Evolutionary conservation across 2,888 invertebrate species (phyloP), one percentile per base, ranked within the genome.

Genomic region (Phania funesta): DNA sequence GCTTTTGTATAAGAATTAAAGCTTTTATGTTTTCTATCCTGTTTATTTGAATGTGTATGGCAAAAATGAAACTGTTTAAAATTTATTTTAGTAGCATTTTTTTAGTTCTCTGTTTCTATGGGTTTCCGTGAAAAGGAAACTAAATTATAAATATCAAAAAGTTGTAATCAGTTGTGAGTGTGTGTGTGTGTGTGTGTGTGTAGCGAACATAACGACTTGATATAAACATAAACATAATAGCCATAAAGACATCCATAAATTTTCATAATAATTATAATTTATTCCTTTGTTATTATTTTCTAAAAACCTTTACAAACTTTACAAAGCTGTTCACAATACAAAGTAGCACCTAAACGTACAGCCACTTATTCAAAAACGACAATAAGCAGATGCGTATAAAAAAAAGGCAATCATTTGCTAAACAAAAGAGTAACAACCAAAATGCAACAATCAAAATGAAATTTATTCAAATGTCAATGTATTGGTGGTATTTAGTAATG

Each of bases 201-300:
- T n/a, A n/a, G n/a, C n/a, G n/a, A 35, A 9, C 9, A 35, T 35
- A 3, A 9, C 35, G 1, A 11, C 9, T 35, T 9, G 9, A 11
- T 11, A 35, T 35, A 35, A 35, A 35, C 11, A 26, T 26, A 26
- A 6, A 5, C 4, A 26, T 26, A 3, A 6, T 26, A 3, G 3
- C 26, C 3, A 5, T 41, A 13, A 50, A 50, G 70, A 70, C 75
- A 67, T 44, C 67, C 44, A 73, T 67, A 67, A 81, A 75, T 65
- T 65, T 52, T 71, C 65, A 46, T 60, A 54, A 81, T 54, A 81
- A 81, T 75, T 80, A 50, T 76, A 67, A 48, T 76, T 73, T 50
- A 70, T 24, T 73, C 56, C 3, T 74, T 56, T 80, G 32, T 29
- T 70, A 16, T 18, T 13, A 38, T 29, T 44, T n/a, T n/a, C n/a